These are phyloP conservation scores for Bufo gargarizans DNA, from an alignment of 2,113 vertebrate genomes.

Conservation along the genomic window DNA sequence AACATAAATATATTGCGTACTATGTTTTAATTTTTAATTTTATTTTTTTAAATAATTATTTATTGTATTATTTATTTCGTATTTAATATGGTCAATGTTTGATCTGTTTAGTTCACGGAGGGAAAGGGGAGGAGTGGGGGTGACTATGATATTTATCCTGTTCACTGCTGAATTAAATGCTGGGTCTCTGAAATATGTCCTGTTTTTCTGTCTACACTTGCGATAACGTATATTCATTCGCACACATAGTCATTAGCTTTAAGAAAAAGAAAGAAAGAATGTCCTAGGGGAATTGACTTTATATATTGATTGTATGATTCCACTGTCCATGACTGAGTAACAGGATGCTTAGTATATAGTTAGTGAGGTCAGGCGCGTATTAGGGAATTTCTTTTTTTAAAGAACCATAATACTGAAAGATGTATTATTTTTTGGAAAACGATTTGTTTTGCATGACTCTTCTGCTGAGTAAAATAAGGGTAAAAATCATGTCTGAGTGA, in stretches of 20 bases:
- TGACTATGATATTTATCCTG: conserved; percentile 55
- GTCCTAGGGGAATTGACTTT: neutral
- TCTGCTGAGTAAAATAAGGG: conserved; percentile 41
- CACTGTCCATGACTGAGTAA: neutral
- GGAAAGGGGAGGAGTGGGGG: conserved; percentile 38
- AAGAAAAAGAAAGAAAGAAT: neutral
- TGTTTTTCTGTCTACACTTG: conserved; percentile 40
- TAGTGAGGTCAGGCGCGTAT: neutral
- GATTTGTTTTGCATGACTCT: conserved; percentile 41
- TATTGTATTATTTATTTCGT: conserved; percentile 59
- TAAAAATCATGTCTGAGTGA: conserved; percentile 31
- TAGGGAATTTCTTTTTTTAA: conserved; percentile 6
- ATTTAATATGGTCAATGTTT: conserved; percentile 56
- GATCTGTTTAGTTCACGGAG: conserved; percentile 53
- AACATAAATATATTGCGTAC: conserved; percentile 49
- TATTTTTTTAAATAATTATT: conserved; percentile 58
- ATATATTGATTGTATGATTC: neutral
- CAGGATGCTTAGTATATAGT: conserved; percentile 10
- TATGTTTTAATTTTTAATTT: conserved; percentile 50
- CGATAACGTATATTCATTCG: conserved; percentile 3
- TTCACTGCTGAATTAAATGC: conserved; percentile 59
- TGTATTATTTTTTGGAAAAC: conserved; percentile 24
- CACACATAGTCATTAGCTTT: conserved; percentile 33
- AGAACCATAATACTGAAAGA: conserved; percentile 7
- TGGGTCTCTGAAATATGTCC: conserved; percentile 55